Conservation (phyloP, 2,113 vertebrate species). For the Dicerorhinus sumatrensis region DNA sequence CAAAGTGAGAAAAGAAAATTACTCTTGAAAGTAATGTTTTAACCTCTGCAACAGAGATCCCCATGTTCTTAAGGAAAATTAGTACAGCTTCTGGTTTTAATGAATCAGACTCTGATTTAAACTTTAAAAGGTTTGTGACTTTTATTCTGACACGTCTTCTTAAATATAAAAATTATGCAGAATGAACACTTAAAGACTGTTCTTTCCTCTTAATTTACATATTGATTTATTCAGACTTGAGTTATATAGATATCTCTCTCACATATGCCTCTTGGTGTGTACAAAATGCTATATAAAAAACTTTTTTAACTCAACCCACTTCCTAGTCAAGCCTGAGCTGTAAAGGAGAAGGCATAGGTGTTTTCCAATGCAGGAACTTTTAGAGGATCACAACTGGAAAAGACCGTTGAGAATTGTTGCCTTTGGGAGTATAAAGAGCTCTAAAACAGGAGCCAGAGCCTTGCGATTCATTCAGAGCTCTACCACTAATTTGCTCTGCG, state of each 20-base stretch:
- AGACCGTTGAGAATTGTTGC: not conserved
- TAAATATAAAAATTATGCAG: slow-evolving; percentile 41
- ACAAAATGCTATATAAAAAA: slow-evolving; percentile 7
- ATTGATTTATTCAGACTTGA: not conserved
- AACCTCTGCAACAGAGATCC: slow-evolving; percentile 11
- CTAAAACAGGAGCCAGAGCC: not conserved
- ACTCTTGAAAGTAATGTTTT: slow-evolving; percentile 22
- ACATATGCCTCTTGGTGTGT: slow-evolving; percentile 28
- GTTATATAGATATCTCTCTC: not conserved
- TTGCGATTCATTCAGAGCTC: not conserved
- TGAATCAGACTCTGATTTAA: slow-evolving; percentile 29
- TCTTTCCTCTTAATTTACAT: slow-evolving; percentile 26
- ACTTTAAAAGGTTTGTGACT: slow-evolving; percentile 29
- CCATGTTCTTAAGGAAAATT: slow-evolving; percentile 28
- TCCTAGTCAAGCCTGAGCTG: slow-evolving; percentile 27
- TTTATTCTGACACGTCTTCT: slow-evolving; percentile 45
- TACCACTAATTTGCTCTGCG: not conserved
- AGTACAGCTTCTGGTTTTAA: slow-evolving; percentile 35
- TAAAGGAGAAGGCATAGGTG: not conserved
- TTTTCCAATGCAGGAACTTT: slow-evolving; percentile 27
- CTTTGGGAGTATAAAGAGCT: slow-evolving; percentile 34
- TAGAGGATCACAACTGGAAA: not conserved
- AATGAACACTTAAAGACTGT: not conserved
- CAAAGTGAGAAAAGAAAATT: not conserved
- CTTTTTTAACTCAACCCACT: not conserved